Conservation (phyloP, 1,140 invertebrate genomes). For the Papilio polytes region DNA sequence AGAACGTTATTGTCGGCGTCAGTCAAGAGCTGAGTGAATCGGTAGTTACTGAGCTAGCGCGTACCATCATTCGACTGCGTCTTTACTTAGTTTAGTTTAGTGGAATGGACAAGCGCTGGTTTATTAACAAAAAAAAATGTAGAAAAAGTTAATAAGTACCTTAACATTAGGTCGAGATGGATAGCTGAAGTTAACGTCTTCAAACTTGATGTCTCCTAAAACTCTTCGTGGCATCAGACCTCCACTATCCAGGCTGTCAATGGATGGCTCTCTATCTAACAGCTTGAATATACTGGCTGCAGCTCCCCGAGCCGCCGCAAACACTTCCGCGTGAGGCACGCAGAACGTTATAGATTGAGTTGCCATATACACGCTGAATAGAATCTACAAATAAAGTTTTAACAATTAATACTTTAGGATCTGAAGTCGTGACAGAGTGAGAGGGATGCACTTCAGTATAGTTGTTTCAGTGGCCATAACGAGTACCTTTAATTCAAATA, state of each 20-base stretch:
- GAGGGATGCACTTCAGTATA: too few species aligned
- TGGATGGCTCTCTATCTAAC: constrained; percentile 63
- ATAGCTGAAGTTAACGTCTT: constrained; percentile 91
- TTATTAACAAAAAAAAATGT: too few species aligned
- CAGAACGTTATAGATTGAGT: constrained; percentile 93
- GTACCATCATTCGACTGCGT: too few species aligned
- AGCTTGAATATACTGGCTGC: constrained; percentile 67
- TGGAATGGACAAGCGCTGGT: too few species aligned
- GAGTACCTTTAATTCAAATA: neutral
- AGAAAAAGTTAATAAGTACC: constrained; percentile 62
- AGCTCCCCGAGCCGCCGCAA: constrained; percentile 74
- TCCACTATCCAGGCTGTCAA: constrained; percentile 77
- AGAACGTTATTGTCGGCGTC: too few species aligned
- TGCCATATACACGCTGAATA: constrained; percentile 91
- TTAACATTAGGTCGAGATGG: constrained; percentile 91
- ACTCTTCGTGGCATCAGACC: constrained; percentile 87
- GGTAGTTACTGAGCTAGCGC: too few species aligned
- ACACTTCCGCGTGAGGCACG: constrained; percentile 89
- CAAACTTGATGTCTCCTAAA: constrained; percentile 89
- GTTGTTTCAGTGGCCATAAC: too few species aligned
- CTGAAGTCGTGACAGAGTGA: too few species aligned
- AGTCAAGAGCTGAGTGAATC: too few species aligned
- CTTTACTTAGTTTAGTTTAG: too few species aligned
- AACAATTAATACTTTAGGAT: neutral
- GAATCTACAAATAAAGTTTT: constrained; percentile 80